Base-by-base conservation (phyloP, 1,140 invertebrate genomes). In the Lucilia cuprina region DNA sequence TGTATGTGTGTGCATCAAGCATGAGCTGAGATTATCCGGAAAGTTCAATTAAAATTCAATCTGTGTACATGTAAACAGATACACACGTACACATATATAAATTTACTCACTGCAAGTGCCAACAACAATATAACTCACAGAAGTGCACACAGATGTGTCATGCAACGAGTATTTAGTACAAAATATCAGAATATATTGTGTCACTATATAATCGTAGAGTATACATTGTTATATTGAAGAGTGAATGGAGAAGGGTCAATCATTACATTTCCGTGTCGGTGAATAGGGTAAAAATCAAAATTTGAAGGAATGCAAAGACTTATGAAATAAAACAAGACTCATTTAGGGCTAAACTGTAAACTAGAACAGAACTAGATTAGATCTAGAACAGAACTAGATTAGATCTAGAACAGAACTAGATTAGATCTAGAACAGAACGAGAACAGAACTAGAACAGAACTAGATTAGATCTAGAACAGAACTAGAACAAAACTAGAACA, bases 11-110 rank as follows among this genome's bases (percentile, higher is more conserved):
- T 80, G 21, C 41, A 80, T 80, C 77, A 80, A 80, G 77, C 41
- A 80, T 80, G 77, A 80, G 77, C 77, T 80, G 77, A 80, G 77
- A 80, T 80, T 50, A 80, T 80, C 77, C 77, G 77, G 77, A 80
- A 80, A 80, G 77, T 80, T 80, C 77, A 80, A 80, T 80, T 80
- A 80, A 80, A 80, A 80, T 80, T 80, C 77, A 80, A 80, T 80
- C 41, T 80, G 77, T n/a, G n/a, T n/a, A n/a, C n/a, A n/a, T 80
- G 77, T 80, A 65, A 21, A 21, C 65, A n/a, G 8, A 34, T 80
- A 21, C 3, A 49, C 77, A 80, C 34, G 25, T 78, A 47, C 34
- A 35, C 65, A n/a, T n/a, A 60, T 14, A 60, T 60, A 60, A 60
- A n/a, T n/a, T 14, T 60, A 60, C 55, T 55, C 55, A 70, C 19